Evolutionary conservation across 2,888 invertebrate genomes (phyloP), one percentile per base, ranked within the genome.

Genomic region (Amblyteles armatorius): DNA sequence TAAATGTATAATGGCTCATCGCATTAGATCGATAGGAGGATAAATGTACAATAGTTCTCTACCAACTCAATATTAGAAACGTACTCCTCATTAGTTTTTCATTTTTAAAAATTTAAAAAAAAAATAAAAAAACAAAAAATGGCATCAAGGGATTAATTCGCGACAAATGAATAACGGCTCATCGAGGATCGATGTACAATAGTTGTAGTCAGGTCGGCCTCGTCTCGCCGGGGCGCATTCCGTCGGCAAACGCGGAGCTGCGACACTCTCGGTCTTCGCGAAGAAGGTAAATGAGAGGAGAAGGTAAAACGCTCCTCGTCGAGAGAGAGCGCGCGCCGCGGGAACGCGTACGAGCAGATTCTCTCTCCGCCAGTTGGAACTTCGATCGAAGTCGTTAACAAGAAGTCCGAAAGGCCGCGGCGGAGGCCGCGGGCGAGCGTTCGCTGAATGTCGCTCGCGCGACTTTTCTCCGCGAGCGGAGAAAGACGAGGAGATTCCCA

Each of bases 401-500:
- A 79, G 72, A 79, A 79, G 33, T 72, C 72, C 52, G 40, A 50
- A 52, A 65, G 79, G 72, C 72, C 71, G 72, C 79, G 74, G 11
- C 19, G 60, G 63, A 36, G 26, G 72, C 79, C 63, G 26, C 19
- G 73, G 65, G 26, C 67, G 22, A 52, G 36, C 55, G 68, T 69
- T 88, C 87, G 63, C 69, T 82, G n/a, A 19, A 19, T 79, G 76
- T 67, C 74, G 29, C 65, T 73, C 13, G 40, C 60, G 60, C 44
- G 44, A 44, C 60, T 60, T 60, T 60, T 57, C 57, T 57, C 57
- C 22, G 0, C 11, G 22, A 36, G 78, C 67, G 69, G 85, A 69
- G 79, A 85, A 72, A 86, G 86, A 89, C 78, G 85, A 87, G 85
- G 86, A 52, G 69, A 19, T 48, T 52, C 48, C 52, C 65, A 76